phyloP scores from a whole-genome alignment of 2,888 invertebrate species.

The Dione vanillae region DNA sequence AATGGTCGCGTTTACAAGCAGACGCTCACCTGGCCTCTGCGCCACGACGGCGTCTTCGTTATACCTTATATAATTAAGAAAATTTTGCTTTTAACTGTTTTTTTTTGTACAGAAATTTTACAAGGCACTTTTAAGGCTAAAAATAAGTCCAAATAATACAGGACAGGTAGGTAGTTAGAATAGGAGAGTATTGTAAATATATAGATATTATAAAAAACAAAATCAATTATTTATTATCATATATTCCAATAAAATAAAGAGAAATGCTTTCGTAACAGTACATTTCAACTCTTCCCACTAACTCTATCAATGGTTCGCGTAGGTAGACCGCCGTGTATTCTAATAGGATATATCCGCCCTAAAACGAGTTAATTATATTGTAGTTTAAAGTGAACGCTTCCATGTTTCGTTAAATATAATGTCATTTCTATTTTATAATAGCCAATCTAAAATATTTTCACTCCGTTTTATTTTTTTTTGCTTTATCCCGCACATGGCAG shows the following conservation, averaged over 20 bases:
- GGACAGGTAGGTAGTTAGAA: too few species aligned
- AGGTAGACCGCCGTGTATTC: conserved; percentile 36
- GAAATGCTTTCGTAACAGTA: conserved; percentile 30
- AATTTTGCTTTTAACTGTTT: neutral
- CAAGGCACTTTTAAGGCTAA: too few species aligned
- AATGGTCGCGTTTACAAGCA: too few species aligned
- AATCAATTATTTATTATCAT: too few species aligned
- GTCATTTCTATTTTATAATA: neutral
- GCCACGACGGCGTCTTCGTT: too few species aligned
- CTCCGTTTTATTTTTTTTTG: too few species aligned
- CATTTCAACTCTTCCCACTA: conserved; percentile 37
- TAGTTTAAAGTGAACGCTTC: conserved; percentile 28
- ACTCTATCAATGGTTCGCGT: conserved; percentile 35
- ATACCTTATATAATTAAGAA: neutral
- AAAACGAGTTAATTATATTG: conserved; percentile 42
- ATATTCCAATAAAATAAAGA: conserved; percentile 1
- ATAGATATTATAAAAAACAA: neutral
- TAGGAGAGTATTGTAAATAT: too few species aligned
- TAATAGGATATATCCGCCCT: conserved; percentile 43
- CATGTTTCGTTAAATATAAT: conserved; percentile 17
- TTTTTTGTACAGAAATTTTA: neutral
- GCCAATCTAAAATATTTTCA: too few species aligned
- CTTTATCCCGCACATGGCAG: too few species aligned
- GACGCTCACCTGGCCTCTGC: too few species aligned
- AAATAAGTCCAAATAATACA: too few species aligned